A percentile compares a stretch with the other conserved stretches of the same genome.
These are phyloP conservation scores for Megalurothrips usitatus DNA, from an alignment of 2,888 invertebrate species.

Conservation along the genomic window DNA sequence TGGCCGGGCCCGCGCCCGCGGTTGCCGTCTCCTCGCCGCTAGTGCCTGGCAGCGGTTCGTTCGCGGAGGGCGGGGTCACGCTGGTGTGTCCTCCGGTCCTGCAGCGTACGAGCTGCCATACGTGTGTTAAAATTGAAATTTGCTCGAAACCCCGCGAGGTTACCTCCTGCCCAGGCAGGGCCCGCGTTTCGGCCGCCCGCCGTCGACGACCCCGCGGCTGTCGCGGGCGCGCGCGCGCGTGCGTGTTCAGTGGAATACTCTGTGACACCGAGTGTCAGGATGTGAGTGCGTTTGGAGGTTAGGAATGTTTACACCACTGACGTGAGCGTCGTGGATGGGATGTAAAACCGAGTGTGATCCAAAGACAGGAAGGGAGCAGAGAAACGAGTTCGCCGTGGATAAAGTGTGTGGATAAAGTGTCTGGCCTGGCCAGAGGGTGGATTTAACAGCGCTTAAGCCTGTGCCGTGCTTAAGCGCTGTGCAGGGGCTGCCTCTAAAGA, in stretches of 20 bases:
- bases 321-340: neutral
- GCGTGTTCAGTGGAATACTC: neutral
- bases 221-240: neutral
- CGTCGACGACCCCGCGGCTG: neutral
- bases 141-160: neutral
- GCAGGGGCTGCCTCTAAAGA: neutral
- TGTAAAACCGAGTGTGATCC: neutral
- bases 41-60: neutral
- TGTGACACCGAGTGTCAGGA: neutral
- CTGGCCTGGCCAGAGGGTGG: neutral
- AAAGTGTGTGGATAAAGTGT: neutral
- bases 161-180: neutral
- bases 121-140: neutral
- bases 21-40: no score
- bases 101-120: neutral
- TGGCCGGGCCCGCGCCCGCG: no score
- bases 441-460: neutral
- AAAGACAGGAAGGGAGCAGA: neutral
- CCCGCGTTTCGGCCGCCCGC: neutral
- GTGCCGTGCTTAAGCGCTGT: neutral
- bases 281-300: neutral
- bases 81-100: neutral
- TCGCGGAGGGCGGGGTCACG: neutral
- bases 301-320: slow-evolving; percentile 3
- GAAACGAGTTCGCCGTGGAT: neutral